phyloP scores from a whole-genome alignment of 2,888 invertebrate genomes.

The Noctua janthina region DNA sequence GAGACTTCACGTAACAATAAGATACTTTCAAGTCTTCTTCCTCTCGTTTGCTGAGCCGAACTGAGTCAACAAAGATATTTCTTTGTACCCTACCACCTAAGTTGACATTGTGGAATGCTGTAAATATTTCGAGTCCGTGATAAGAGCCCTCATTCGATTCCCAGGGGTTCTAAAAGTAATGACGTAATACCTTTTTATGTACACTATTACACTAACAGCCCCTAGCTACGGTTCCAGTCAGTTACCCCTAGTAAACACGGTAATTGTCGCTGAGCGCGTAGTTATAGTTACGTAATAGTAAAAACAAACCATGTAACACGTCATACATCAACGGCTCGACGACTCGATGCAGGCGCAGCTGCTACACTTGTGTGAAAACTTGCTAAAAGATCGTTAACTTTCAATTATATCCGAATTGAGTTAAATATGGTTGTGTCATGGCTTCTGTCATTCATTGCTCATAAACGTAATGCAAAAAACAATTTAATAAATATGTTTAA shows the following conservation, averaged over 20 bases:
- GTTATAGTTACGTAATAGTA: slow-evolving; percentile 42
- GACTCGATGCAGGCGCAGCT: slow-evolving; percentile 19
- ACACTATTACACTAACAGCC: neutral
- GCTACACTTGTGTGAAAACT: slow-evolving; percentile 14
- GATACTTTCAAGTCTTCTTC: neutral
- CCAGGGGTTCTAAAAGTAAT: neutral
- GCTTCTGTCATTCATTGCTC: neutral
- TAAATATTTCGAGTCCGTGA: neutral
- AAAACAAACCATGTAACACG: slow-evolving; percentile 47
- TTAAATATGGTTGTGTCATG: neutral
- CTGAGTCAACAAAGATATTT: neutral
- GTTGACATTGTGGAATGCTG: neutral
- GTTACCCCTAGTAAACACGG: slow-evolving; percentile 28
- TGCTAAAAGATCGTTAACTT: slow-evolving; percentile 18
- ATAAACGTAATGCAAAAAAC: neutral
- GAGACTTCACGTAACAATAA: neutral
- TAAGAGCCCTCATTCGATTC: neutral
- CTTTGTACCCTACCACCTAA: neutral
- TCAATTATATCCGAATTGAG: slow-evolving; percentile 2
- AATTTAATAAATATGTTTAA: neutral
- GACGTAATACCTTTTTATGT: neutral
- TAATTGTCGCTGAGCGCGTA: slow-evolving; percentile 20
- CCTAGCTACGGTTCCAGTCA: slow-evolving; percentile 32
- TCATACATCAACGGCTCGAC: slow-evolving; percentile 20
- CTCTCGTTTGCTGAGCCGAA: neutral